phyloP scores from a whole-genome alignment of 2,888 invertebrate genomes.

The Digitonthophagus gazella region DNA sequence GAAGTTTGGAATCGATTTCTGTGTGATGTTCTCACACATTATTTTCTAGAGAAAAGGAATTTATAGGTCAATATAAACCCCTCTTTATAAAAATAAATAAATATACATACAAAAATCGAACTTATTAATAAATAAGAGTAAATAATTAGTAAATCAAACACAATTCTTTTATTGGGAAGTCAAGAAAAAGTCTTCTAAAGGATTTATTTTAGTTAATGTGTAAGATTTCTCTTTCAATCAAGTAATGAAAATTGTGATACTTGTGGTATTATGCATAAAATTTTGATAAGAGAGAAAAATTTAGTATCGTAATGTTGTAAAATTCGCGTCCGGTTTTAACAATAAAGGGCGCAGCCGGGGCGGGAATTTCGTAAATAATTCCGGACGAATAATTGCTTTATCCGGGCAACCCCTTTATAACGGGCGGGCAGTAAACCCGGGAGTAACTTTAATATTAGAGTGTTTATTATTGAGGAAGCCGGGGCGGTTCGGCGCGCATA shows the following conservation, averaged over 20 bases:
- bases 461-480: slow-evolving; percentile 49
- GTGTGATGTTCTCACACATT: slow-evolving; percentile 18
- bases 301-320: slow-evolving; percentile 59
- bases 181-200: no score
- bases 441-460: slow-evolving; percentile 44
- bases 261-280: not conserved
- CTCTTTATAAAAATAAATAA: not conserved
- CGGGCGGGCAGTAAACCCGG: slow-evolving; percentile 33
- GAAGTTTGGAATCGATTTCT: slow-evolving; percentile 17
- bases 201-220: no score
- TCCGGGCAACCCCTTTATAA: slow-evolving; percentile 35
- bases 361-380: slow-evolving; percentile 47
- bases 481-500: slow-evolving; percentile 42
- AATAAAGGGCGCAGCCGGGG: slow-evolving; percentile 44
- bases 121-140: no score
- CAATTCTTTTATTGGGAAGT: no score
- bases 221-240: no score
- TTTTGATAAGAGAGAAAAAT: not conserved
- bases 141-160: no score
- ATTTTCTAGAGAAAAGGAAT: not conserved
- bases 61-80: not conserved
- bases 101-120: not conserved
- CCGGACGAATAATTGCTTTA: slow-evolving; percentile 39
- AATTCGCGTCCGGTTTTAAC: slow-evolving; percentile 50
- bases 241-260: no score